Percentiles rank a stretch among this genome's conserved stretches.
These are phyloP conservation scores for Holocentrus rufus DNA, from an alignment of 2,797 vertebrate genomes.

Conservation along the genomic window DNA sequence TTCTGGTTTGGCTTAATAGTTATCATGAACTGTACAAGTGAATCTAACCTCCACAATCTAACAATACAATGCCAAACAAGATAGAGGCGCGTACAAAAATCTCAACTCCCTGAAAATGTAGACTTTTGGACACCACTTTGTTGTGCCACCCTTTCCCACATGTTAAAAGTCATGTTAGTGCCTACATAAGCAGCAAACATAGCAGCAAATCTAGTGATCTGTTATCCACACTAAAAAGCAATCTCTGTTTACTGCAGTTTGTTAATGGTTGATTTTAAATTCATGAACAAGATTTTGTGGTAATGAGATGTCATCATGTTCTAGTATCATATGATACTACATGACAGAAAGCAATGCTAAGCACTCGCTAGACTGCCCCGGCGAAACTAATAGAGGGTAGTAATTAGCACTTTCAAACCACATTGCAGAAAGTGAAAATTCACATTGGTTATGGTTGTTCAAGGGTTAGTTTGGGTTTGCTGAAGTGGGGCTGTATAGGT, in stretches of 20 bases:
- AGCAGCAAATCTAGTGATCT: too few species aligned
- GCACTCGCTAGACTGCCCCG: neutral
- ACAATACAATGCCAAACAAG: too few species aligned
- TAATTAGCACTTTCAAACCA: slow-evolving; percentile 12
- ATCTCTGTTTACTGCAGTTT: too few species aligned
- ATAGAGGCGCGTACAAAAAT: neutral
- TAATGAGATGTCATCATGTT: too few species aligned
- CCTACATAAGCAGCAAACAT: too few species aligned
- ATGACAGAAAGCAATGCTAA: slow-evolving; percentile 20
- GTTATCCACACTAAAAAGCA: too few species aligned
- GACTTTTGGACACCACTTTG: neutral
- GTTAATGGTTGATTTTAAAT: too few species aligned
- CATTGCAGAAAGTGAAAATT: neutral
- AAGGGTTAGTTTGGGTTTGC: too few species aligned
- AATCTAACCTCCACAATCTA: too few species aligned
- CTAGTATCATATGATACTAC: slow-evolving; percentile 8
- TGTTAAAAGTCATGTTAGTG: too few species aligned
- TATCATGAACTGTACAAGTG: neutral
- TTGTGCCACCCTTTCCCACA: slow-evolving; percentile 8
- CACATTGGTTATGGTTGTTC: neutral
- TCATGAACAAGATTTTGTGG: too few species aligned
- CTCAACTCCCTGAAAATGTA: neutral
- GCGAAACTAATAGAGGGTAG: neutral
- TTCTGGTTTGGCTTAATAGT: neutral
- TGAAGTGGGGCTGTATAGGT: too few species aligned